phyloP scores from a whole-genome alignment of 1,140 invertebrate genomes.

The Drosophila jambulina region DNA sequence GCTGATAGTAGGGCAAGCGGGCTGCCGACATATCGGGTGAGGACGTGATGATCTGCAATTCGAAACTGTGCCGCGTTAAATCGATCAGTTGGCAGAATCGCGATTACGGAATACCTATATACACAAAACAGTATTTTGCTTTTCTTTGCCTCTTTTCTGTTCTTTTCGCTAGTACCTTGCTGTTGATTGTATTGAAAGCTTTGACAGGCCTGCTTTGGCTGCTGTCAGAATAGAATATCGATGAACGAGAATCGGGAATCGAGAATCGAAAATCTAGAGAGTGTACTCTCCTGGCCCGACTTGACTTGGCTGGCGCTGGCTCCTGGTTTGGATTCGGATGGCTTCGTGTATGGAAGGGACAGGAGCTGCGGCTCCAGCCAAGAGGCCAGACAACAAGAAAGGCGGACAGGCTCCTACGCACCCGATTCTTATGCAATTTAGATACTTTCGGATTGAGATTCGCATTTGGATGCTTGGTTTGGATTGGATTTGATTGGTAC shows the following conservation, averaged over 20 bases:
- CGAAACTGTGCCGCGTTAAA: conserved; percentile 82
- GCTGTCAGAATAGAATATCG: conserved; percentile 16
- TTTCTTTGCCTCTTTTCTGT: conserved; percentile 26
- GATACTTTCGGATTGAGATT: conserved; percentile 33
- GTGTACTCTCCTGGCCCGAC: conserved; percentile 12
- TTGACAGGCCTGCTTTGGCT: neutral
- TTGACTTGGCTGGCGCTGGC: conserved; percentile 39
- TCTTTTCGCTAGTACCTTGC: conserved; percentile 20
- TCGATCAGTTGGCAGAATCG: conserved; percentile 62
- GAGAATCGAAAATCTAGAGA: conserved; percentile 24
- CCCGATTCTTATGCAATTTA: conserved; percentile 68
- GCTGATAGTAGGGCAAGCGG: conserved; percentile 68
- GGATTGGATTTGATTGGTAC: conserved; percentile 27
- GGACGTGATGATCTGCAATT: conserved; percentile 70
- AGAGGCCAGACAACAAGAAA: conserved; percentile 12
- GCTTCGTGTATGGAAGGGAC: neutral
- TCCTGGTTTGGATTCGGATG: neutral
- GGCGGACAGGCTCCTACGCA: conserved; percentile 12
- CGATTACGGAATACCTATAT: conserved; percentile 71
- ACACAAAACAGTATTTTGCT: conserved; percentile 59
- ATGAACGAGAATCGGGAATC: conserved; percentile 6
- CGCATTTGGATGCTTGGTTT: conserved; percentile 30
- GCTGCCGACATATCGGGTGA: conserved; percentile 60
- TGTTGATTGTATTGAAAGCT: conserved; percentile 13
- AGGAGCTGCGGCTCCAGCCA: conserved; percentile 28